Evolutionary conservation across 2,888 invertebrate species (phyloP).

Genomic region (Catonia carolina): DNA sequence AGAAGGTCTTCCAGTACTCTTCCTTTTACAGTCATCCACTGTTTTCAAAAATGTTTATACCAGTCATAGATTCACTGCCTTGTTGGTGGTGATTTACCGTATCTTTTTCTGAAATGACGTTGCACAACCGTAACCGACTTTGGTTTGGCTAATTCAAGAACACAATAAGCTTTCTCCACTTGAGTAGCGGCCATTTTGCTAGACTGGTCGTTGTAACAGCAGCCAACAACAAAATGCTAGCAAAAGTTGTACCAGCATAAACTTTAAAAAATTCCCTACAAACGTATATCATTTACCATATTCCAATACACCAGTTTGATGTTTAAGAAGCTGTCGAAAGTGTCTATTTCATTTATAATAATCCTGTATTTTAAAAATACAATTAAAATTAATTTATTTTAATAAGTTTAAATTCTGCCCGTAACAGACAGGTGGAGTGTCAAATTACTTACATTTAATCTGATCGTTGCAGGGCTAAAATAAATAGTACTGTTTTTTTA

Average conservation of each 20-base stretch:
- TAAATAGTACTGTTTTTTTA: too few relatives aligned
- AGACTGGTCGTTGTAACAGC: too few relatives aligned
- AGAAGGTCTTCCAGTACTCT: conserved; percentile 16
- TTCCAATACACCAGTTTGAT: conserved; percentile 5
- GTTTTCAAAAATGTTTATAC: conserved; percentile 17
- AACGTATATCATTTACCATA: conserved; percentile 5
- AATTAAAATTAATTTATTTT: too few relatives aligned
- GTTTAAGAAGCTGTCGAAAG: neutral
- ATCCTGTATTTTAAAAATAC: too few relatives aligned
- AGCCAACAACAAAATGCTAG: conserved; percentile 10
- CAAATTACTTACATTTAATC: too few relatives aligned
- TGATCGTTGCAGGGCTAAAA: too few relatives aligned
- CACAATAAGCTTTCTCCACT: conserved; percentile 18
- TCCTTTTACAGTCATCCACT: conserved; percentile 14
- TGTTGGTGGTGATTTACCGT: conserved; percentile 19
- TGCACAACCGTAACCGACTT: conserved; percentile 16
- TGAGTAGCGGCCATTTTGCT: too few relatives aligned
- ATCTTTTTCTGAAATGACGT: conserved; percentile 18
- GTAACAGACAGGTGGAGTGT: too few relatives aligned
- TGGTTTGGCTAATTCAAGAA: conserved; percentile 18
- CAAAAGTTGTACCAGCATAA: conserved; percentile 18
- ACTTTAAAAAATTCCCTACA: conserved; percentile 9
- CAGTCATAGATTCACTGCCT: conserved; percentile 19
- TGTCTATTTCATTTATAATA: conserved; percentile 16
- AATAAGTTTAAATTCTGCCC: too few relatives aligned